phyloP scores from a whole-genome alignment of 1,140 invertebrate species.

The Sycophaga agraensis region DNA sequence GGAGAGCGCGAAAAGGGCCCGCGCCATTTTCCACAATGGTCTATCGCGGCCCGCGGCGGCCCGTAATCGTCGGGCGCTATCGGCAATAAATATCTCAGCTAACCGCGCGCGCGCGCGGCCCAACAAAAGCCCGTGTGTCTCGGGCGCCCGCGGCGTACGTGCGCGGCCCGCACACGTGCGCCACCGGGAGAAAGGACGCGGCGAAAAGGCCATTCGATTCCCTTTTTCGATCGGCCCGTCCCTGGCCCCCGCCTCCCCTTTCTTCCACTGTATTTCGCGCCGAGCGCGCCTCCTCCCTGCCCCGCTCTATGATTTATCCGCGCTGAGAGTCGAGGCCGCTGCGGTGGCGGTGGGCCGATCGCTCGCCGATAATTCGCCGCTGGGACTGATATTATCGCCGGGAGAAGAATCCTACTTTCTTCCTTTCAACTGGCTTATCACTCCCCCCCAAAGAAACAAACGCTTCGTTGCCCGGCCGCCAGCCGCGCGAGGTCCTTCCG shows the following conservation, averaged over 20 bases:
- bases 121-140: too few relatives aligned
- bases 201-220: conserved; percentile 18
- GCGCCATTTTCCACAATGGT: conserved; percentile 29
- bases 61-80: conserved; percentile 16
- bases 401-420: too few relatives aligned
- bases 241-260: not conserved
- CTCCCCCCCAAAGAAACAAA: too few relatives aligned
- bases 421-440: too few relatives aligned
- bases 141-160: not conserved
- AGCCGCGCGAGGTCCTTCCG: too few relatives aligned
- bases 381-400: too few relatives aligned
- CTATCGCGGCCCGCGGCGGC: not conserved
- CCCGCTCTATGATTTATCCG: conserved; percentile 16
- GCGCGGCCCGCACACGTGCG: not conserved
- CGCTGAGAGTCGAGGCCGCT: conserved; percentile 23
- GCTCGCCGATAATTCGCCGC: too few relatives aligned
- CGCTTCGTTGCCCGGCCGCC: too few relatives aligned
- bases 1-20: conserved; percentile 17
- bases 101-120: conserved; percentile 12
- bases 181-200: not conserved
- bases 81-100: conserved; percentile 29
- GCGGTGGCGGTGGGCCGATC: not conserved
- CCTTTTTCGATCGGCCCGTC: conserved; percentile 1
- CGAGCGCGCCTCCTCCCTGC: too few relatives aligned
- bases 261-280: not conserved